Percentiles rank a stretch among this genome's conserved stretches.
Conservation (phyloP, 2,113 vertebrate species). For the Progne subis region DNA sequence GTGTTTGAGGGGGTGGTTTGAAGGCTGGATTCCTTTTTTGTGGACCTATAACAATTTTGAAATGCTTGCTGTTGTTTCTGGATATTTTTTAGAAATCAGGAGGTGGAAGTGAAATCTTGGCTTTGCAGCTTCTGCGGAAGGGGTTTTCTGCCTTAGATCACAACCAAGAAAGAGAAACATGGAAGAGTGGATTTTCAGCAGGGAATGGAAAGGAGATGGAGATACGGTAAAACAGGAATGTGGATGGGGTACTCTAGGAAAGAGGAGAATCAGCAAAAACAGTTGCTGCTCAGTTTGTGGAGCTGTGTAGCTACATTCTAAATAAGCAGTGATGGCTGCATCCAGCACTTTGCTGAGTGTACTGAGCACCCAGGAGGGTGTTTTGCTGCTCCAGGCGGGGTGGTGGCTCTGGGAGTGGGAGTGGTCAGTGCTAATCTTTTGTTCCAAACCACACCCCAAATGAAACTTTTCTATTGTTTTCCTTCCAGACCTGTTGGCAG, state of each 20-base stretch:
- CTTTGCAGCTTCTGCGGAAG: not conserved
- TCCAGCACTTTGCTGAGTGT: not conserved
- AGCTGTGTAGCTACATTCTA: not conserved
- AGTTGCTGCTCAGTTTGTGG: not conserved
- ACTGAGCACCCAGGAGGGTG: not conserved
- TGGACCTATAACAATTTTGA: not conserved
- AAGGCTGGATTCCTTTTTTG: not conserved
- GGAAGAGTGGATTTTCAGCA: not conserved
- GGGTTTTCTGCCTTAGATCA: not conserved
- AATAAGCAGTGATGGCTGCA: not conserved
- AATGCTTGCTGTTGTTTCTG: not conserved
- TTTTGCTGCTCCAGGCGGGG: not conserved
- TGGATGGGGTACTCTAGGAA: not conserved
- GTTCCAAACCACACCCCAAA: not conserved
- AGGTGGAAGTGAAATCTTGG: not conserved
- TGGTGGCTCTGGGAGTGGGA: not conserved
- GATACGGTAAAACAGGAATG: not conserved
- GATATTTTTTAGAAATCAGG: not conserved
- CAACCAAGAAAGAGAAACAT: not conserved
- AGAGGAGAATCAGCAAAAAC: not conserved
- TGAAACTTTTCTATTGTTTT: not conserved
- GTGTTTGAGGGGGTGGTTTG: not conserved
- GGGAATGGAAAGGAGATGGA: not conserved
- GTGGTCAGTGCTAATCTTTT: not conserved
- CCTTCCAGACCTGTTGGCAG: not conserved